These are phyloP conservation scores for Actinemys pallida DNA, from an alignment of 2,113 vertebrate species.

Conservation along the genomic window DNA sequence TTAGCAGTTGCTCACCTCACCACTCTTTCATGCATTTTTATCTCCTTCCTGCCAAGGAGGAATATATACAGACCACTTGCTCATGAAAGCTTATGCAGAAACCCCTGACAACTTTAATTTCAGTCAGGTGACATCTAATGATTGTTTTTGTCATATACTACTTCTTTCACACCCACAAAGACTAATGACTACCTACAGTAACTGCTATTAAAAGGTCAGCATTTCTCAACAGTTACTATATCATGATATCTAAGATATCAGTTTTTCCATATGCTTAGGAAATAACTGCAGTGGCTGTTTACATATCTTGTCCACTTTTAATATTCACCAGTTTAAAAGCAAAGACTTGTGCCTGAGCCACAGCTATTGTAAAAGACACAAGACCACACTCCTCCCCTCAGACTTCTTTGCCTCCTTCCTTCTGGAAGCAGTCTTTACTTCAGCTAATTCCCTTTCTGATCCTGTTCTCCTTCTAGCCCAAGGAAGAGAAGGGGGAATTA, in stretches of 20 bases:
- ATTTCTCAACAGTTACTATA: not conserved
- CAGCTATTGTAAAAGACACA: not conserved
- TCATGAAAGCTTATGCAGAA: not conserved
- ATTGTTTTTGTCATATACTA: not conserved
- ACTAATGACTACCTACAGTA: not conserved
- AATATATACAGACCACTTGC: not conserved
- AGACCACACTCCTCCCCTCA: not conserved
- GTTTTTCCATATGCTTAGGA: conserved; percentile 55
- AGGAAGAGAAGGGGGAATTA: not conserved
- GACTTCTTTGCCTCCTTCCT: not conserved
- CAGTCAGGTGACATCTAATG: not conserved
- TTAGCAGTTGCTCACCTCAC: not conserved
- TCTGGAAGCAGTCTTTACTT: not conserved
- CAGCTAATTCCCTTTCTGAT: not conserved
- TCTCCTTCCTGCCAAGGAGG: not conserved
- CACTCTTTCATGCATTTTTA: not conserved
- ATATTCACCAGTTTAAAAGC: conserved; percentile 10
- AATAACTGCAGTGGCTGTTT: conserved; percentile 27
- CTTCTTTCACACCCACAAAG: not conserved
- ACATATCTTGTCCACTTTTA: conserved; percentile 28
- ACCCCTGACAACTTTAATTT: not conserved
- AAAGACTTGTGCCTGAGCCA: not conserved
- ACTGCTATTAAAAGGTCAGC: conserved; percentile 50
- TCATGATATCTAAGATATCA: conserved; percentile 37
- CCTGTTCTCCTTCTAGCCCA: not conserved